phyloP scores from a whole-genome alignment of 2,888 invertebrate genomes.

The Mythimna ferrago region DNA sequence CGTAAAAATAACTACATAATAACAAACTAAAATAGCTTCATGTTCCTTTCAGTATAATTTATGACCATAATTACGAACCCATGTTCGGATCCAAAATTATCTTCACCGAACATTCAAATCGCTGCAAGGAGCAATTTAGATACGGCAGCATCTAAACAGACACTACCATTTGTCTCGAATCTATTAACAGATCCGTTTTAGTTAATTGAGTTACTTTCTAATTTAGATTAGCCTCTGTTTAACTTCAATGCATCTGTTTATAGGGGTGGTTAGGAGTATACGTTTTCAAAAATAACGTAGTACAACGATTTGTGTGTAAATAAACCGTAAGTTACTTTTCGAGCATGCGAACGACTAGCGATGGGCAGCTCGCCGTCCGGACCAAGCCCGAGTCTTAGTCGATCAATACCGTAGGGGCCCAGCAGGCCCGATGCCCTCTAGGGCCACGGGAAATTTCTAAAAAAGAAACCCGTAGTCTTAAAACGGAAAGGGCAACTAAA shows the following conservation, averaged over 20 bases:
- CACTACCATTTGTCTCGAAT: slow-evolving; percentile 49
- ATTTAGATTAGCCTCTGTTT: slow-evolving; percentile 42
- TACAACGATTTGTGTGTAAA: slow-evolving; percentile 1
- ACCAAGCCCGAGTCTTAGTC: no score
- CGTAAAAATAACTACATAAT: slow-evolving; percentile 22
- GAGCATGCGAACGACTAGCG: no score
- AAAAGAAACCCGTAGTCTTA: no score
- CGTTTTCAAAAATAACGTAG: slow-evolving; percentile 11
- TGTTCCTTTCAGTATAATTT: slow-evolving; percentile 30
- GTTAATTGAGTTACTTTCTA: slow-evolving; percentile 37
- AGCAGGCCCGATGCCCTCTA: no score
- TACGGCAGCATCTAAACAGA: slow-evolving; percentile 33
- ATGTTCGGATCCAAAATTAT: slow-evolving; percentile 37
- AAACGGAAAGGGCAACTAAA: no score
- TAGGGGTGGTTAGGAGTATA: background rate
- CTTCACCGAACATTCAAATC: slow-evolving; percentile 35
- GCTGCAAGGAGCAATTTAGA: slow-evolving; percentile 48
- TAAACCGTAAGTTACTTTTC: background rate
- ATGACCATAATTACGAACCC: slow-evolving; percentile 35
- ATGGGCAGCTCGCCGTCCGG: no score
- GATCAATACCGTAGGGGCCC: no score
- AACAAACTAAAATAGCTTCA: slow-evolving; percentile 30
- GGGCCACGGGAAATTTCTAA: no score
- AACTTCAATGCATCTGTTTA: slow-evolving; percentile 19
- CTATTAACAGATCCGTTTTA: slow-evolving; percentile 51